Conservation (phyloP, 2,888 invertebrate species). For the Notodonta dromedarius region DNA sequence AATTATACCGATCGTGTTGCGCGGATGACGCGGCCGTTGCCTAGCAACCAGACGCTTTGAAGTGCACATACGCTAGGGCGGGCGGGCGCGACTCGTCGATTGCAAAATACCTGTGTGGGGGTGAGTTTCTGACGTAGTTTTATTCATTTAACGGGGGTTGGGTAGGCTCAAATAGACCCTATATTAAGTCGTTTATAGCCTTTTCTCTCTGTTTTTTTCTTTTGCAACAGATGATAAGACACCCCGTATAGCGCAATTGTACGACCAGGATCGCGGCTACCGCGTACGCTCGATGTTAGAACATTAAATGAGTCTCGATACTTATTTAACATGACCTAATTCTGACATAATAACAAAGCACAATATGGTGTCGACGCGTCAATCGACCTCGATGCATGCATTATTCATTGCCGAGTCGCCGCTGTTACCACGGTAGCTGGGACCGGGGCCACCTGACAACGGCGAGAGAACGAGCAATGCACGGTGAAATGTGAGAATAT, state of each 20-base stretch:
- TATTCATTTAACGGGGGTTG: neutral
- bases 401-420: constrained; percentile 66
- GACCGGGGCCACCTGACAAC: constrained; percentile 54
- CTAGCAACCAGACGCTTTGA: constrained; percentile 58
- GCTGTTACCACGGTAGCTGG: constrained; percentile 46
- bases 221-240: no score
- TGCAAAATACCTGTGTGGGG: constrained; percentile 2
- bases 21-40: constrained; percentile 35
- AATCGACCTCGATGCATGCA: constrained; percentile 42
- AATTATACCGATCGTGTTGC: neutral
- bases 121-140: neutral
- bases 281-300: neutral
- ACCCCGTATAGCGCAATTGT: no score
- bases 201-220: no score
- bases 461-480: constrained; percentile 40
- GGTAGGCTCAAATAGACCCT: neutral
- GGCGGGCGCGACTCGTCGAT: neutral
- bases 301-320: neutral
- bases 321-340: constrained; percentile 6
- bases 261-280: no score
- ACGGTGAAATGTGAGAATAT: constrained; percentile 23
- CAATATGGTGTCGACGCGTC: constrained; percentile 4
- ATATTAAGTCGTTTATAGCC: neutral
- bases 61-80: constrained; percentile 27
- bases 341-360: constrained; percentile 5